Evolutionary conservation across 2,113 vertebrate species (phyloP), one percentile per base, ranked within the genome.

Genomic region (Dicentrarchus labrax): DNA sequence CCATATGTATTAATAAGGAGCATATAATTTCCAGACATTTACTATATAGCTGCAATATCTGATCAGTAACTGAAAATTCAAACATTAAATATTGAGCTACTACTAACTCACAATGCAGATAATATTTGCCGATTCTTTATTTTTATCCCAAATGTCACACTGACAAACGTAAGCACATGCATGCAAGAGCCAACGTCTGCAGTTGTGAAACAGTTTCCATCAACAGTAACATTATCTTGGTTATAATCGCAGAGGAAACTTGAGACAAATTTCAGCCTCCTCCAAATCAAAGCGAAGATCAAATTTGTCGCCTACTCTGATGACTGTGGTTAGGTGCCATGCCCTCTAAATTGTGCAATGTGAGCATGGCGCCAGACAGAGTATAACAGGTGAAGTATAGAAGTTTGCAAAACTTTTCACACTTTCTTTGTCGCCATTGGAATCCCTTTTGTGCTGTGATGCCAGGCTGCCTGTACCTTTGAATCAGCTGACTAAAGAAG

Each of bases 281-380:
- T 87, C 45, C 3, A 51, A 88, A 72, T 85, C 38, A 83, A 77
- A 77, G 62, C 60, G 67, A 50, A 39, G 72, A 83, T 19, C 30
- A 7, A 75, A 60, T 69, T 57, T 62, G 45, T 65, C 21, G 19
- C 69, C 66, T 53, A 69, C 53, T 12, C 76, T 67, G 47, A 74
- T 69, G 61, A 21, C 50, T 78, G 17, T 4, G 45, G 50, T 78
- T 50, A 38, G 21, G 36, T 0, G 12, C 15, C 38, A 0, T 47
- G 36, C 17, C 56, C n/a, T 71, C 38, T 15, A 59, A 62, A 43
- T 5, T 12, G 13, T 12, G n/a, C 53, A n/a, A 8, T 24, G 15
- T 15, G n/a, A 0, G 1, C 43, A 43, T 16, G 16, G 43, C 62
- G 36, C 15, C 1, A 43, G 39, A 61, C 16, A 6, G 13, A 73